Conservation (phyloP, 1,140 invertebrate genomes). For the Schlechtendalia chinensis region DNA sequence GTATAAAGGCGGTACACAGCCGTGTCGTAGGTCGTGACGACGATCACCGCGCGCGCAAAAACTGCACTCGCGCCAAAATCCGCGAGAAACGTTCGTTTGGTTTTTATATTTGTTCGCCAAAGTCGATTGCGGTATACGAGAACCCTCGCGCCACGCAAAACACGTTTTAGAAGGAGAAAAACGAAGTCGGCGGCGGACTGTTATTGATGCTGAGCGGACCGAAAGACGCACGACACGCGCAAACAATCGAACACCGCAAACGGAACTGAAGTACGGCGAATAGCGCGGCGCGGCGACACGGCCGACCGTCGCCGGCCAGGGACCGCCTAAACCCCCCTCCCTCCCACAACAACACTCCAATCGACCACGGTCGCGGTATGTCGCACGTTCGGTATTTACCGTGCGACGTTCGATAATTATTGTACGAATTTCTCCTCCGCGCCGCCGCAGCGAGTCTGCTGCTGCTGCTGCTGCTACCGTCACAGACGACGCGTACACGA, state of each 20-base stretch:
- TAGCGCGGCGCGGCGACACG: neutral
- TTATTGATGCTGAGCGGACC: conserved; percentile 11
- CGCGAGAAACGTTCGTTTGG: too few species aligned
- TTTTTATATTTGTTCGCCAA: too few species aligned
- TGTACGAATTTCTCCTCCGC: neutral
- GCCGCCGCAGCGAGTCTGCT: neutral
- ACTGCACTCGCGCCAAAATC: too few species aligned
- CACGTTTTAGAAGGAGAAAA: neutral
- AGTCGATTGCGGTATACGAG: too few species aligned
- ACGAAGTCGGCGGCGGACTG: neutral
- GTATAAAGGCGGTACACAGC: too few species aligned
- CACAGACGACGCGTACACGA: neutral
- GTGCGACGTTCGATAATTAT: conserved; percentile 33
- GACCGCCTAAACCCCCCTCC: neutral
- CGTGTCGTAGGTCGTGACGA: too few species aligned
- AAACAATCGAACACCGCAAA: conserved; percentile 16
- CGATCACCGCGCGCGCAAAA: too few species aligned
- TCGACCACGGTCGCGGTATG: too few species aligned
- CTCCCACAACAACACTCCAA: neutral
- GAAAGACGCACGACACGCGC: neutral
- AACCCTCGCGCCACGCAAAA: neutral
- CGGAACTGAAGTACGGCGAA: conserved; percentile 26
- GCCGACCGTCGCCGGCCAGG: neutral
- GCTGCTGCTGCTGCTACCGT: neutral
- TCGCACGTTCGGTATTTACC: conserved; percentile 19